Evolutionary conservation across 2,113 vertebrate species (phyloP).

Genomic region (Harpagus bidentatus): DNA sequence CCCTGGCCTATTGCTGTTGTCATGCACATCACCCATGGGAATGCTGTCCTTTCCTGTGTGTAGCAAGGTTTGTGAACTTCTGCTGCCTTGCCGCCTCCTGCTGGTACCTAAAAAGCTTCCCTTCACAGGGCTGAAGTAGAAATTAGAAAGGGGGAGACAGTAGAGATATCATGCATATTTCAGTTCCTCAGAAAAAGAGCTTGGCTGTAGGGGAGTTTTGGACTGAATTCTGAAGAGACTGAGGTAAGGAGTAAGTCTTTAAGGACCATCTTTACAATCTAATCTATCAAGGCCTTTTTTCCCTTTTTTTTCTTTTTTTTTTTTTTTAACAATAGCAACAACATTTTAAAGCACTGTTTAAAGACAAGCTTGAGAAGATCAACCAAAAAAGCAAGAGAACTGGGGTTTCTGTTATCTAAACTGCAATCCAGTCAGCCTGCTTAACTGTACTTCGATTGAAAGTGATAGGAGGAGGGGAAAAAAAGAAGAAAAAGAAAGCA

Average conservation of each 20-base stretch:
- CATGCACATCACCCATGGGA: not conserved
- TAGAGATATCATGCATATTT: not conserved
- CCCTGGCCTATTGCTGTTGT: not conserved
- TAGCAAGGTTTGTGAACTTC: not conserved
- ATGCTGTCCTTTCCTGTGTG: not conserved
- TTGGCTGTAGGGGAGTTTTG: not conserved
- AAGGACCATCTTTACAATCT: not conserved
- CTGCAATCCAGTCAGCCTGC: not conserved
- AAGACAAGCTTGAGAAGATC: slow-evolving; percentile 14
- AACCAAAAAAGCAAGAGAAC: not conserved
- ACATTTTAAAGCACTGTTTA: slow-evolving; percentile 12
- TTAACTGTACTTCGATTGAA: slow-evolving; percentile 1
- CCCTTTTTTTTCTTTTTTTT: not conserved
- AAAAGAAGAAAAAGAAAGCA: not conserved
- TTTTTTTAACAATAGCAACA: not conserved
- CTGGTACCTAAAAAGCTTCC: not conserved
- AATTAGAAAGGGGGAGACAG: not conserved
- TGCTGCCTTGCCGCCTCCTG: not conserved
- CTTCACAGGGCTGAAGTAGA: not conserved
- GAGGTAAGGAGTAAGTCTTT: not conserved
- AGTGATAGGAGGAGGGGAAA: not conserved
- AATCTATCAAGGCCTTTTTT: not conserved
- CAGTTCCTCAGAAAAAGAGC: not conserved
- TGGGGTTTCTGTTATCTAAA: not conserved
- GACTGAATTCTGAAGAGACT: not conserved